These are phyloP conservation scores for Stenodema calcarata DNA, from an alignment of 2,888 invertebrate genomes.

Conservation along the genomic window DNA sequence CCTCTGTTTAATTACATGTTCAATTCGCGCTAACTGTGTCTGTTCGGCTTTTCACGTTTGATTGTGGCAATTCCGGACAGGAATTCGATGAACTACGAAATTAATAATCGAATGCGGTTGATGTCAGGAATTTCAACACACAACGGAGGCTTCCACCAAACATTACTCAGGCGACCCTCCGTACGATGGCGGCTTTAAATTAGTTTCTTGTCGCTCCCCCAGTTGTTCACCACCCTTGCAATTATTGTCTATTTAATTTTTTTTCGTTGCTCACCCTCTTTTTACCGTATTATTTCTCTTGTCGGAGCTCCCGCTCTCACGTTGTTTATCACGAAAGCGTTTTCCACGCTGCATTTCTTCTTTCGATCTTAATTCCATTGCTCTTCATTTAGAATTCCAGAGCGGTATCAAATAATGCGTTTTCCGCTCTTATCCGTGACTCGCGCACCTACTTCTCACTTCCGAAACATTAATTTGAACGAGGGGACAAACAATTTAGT, in stretches of 20 bases:
- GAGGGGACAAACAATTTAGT: too few species aligned
- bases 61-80: too few species aligned
- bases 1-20: too few species aligned
- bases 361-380: neutral
- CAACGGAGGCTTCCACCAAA: neutral
- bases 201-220: conserved; percentile 10
- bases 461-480: too few species aligned
- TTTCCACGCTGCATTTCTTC: neutral
- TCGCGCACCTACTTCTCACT: too few species aligned
- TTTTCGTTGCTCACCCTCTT: conserved; percentile 25
- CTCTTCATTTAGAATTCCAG: neutral
- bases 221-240: conserved; percentile 1
- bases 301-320: neutral
- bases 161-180: neutral
- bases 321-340: neutral
- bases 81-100: too few species aligned
- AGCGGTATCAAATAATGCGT: too few species aligned
- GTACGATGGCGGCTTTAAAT: neutral
- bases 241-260: conserved; percentile 41
- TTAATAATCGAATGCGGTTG: too few species aligned
- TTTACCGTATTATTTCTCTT: neutral
- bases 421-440: too few species aligned
- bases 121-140: too few species aligned
- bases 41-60: too few species aligned
- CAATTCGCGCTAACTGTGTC: too few species aligned